Evolutionary conservation across 2,113 vertebrate genomes (phyloP).

Genomic region (Petrocephalus zakoni): DNA sequence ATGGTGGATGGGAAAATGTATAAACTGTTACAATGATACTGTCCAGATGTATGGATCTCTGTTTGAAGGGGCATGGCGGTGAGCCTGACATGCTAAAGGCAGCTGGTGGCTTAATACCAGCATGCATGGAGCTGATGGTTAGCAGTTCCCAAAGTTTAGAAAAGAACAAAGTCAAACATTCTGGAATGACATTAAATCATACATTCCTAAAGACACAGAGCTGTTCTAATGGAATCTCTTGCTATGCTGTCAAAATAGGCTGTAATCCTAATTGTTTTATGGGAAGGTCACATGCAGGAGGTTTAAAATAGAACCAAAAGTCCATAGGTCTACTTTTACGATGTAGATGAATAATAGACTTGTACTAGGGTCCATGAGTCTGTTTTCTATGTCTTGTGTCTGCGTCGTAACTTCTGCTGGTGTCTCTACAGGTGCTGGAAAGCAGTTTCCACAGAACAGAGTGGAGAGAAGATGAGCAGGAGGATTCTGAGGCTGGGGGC

Average conservation of each 20-base stretch:
- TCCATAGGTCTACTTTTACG: neutral
- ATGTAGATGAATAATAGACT: neutral
- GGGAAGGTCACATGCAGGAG: neutral
- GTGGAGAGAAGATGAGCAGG: slow-evolving; percentile 43
- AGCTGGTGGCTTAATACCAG: neutral
- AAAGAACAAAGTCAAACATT: neutral
- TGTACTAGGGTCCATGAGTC: slow-evolving; percentile 26
- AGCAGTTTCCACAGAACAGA: slow-evolving; percentile 54
- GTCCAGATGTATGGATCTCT: neutral
- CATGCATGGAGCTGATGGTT: neutral
- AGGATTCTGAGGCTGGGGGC: slow-evolving; percentile 39
- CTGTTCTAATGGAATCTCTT: neutral
- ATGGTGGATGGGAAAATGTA: neutral
- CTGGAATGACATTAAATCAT: neutral
- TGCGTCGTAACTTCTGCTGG: slow-evolving; percentile 28
- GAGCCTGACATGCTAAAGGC: neutral
- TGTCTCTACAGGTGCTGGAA: slow-evolving; percentile 67
- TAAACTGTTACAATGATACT: neutral
- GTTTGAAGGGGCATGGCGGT: neutral
- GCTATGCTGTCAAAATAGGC: neutral
- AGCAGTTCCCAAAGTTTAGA: neutral
- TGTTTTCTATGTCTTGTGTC: neutral
- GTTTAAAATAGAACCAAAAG: neutral
- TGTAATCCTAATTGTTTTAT: neutral
- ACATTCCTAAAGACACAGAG: neutral